These are phyloP conservation scores for Hycleus cichorii DNA, from an alignment of 1,140 invertebrate species.

Conservation along the genomic window DNA sequence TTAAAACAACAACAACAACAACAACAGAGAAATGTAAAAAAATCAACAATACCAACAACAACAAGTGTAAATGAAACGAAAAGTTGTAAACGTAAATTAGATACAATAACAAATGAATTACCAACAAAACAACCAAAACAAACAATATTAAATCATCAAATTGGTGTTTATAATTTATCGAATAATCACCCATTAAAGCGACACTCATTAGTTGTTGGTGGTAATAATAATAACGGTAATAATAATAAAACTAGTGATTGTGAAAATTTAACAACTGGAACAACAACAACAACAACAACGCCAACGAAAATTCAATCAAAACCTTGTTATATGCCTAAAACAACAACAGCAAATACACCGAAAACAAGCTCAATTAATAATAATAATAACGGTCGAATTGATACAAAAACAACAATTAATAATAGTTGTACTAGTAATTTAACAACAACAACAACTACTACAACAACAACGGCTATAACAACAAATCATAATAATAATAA, in stretches of 20 bases:
- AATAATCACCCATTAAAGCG: constrained; percentile 39
- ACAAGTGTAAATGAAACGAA: neutral
- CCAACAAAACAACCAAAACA: constrained; percentile 25
- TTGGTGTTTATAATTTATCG: constrained; percentile 42
- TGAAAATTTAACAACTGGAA: neutral
- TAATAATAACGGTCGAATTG: neutral
- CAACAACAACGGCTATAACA: constrained; percentile 7
- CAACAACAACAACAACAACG: neutral
- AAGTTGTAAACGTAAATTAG: constrained; percentile 11
- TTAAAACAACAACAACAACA: constrained; percentile 1
- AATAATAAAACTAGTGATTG: neutral
- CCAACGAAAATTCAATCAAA: neutral
- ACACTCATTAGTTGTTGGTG: constrained; percentile 28
- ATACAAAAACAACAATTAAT: too few species aligned
- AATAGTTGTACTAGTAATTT: too few species aligned
- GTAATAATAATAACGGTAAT: constrained; percentile 10
- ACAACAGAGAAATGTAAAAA: neutral
- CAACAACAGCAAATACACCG: constrained; percentile 28
- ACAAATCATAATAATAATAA: neutral
- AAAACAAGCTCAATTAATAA: constrained; percentile 8
- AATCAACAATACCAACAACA: too few species aligned
- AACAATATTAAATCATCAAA: constrained; percentile 31
- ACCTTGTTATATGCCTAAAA: constrained; percentile 30
- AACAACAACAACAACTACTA: constrained; percentile 28
- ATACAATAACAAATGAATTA: neutral